Base-by-base conservation (phyloP, 2,888 invertebrate genomes). In the Ophion slaviceki region DNA sequence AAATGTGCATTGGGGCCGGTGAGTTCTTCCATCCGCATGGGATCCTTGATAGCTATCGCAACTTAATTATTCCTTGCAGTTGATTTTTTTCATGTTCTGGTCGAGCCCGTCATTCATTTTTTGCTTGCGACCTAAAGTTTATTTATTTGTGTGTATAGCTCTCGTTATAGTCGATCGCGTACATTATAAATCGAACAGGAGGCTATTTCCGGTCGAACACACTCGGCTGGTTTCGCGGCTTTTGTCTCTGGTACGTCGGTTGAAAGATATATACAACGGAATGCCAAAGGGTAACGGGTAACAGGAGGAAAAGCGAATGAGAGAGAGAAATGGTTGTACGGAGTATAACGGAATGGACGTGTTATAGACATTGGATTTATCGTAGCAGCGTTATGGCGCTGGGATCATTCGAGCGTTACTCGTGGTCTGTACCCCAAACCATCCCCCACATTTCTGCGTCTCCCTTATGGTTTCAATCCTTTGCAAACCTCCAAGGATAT, bases 321-420 rank as follows among this genome's bases (percentile, higher is more conserved):
- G 62, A 59, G 36, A 57, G n/a, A 71, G 76, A 11, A 53, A 53
- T 36, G 8, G 36, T 66, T 47, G 78, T 66, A 24, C 20, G 36
- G 45, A 57, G 36, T 71, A 47, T 32, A 80, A 57, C 59, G 24
- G 66, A 75, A 62, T 80, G 24, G 67, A 68, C 79, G 77, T 64
- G 53, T 40, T 72, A 77, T 82, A 67, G 83, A 80, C 66, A 64
- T 64, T 75, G 78, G 80, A 86, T 80, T 83, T 81, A 84, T 84
- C 80, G 80, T 77, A 70, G 76, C 70, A 61, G 61, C 77, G 45
- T 68, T 80, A 81, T 45, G 70, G 70, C 74, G 47, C 78, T n/a
- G 47, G 61, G 75, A 86, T 86, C 86, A 81, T 83, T 81, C 53
- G 59, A 57, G 80, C 80, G 70, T 80, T 77, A 66, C 78, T 76